Evolutionary conservation across 2,797 vertebrate genomes (phyloP).

Genomic region (Thripadectes ignobilis): DNA sequence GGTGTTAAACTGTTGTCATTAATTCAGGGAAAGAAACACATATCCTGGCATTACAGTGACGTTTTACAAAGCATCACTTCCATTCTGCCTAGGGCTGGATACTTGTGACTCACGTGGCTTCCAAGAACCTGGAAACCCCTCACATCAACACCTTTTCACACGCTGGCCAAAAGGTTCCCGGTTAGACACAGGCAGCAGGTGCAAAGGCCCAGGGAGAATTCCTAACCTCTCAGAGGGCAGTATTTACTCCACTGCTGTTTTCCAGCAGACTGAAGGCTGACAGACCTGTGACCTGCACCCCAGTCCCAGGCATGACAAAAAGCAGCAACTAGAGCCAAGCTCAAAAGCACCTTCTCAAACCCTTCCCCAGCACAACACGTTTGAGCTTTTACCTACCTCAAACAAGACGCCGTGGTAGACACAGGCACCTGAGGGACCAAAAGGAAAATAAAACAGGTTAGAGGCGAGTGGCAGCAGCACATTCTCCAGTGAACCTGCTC

Average conservation of each 20-base stretch:
- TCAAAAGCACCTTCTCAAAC: background rate
- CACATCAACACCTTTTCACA: background rate
- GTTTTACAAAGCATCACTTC: background rate
- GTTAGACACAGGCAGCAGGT: background rate
- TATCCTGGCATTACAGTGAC: background rate
- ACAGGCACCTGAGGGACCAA: constrained; percentile 76
- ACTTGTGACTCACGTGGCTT: background rate
- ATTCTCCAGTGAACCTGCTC: background rate
- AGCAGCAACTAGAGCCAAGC: background rate
- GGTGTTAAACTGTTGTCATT: background rate
- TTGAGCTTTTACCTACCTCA: constrained; percentile 74
- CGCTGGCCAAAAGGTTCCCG: background rate
- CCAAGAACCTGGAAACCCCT: background rate
- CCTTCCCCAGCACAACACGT: background rate
- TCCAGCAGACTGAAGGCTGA: background rate
- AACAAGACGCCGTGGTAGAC: constrained; percentile 71
- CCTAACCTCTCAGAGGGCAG: background rate
- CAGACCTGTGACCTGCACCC: background rate
- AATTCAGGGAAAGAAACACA: background rate
- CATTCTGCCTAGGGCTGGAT: background rate
- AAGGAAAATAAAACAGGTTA: constrained; percentile 34
- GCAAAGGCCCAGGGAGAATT: background rate
- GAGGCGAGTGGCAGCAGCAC: background rate
- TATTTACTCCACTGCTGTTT: background rate
- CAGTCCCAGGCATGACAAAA: background rate